Base-by-base conservation (phyloP, 2,113 vertebrate species). In the Sinocyclocheilus rhinocerous region DNA sequence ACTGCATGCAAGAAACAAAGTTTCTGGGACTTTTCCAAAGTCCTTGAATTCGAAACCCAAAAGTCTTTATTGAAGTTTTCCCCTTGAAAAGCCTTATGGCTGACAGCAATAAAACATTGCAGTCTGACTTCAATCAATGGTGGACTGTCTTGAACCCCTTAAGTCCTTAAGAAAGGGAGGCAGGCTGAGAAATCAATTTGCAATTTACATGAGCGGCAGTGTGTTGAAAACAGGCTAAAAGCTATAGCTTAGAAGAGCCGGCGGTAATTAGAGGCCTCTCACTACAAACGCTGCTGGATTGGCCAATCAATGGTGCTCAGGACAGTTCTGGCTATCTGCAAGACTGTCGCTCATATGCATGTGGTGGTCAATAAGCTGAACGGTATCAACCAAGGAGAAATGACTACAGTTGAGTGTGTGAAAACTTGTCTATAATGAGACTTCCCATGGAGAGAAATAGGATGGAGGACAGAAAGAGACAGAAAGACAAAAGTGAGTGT, bases 161-260 rank as follows among this genome's bases (percentile, higher is more conserved):
- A 94, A 95, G 91, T 94, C 93, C 92, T 93, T 92, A 94, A 94
- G 92, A 94, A 94, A 90, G 91, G 91, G 90, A 89, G 88, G 91
- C 88, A 76, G 87, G 88, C 83, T 67, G 84, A 88, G 91, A 93
- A 94, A 95, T 95, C 94, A 92, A 94, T 95, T 93, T 91, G 91
- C 89, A 93, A 95, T 95, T 94, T 93, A 93, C 93, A 94, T 94
- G 91, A 92, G 91, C 89, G 85, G 91, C 92, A 92, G 90, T 90
- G 91, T 91, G 93, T 92, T 93, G 90, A 92, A 92, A 94, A 93
- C 89, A 87, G 86, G 65, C 59, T 91, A 92, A 91, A 52, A 92
- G 70, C 90, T 90, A 92, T 87, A 86, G 93, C 83, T 89, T 69
- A 69, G 16, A 91, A 86, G 67, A 83, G 70, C 81, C 39, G 65